A percentile compares a stretch with the other conserved stretches of the same genome.
These are phyloP conservation scores for Albula goreensis DNA, from an alignment of 2,113 vertebrate species.

Conservation along the genomic window DNA sequence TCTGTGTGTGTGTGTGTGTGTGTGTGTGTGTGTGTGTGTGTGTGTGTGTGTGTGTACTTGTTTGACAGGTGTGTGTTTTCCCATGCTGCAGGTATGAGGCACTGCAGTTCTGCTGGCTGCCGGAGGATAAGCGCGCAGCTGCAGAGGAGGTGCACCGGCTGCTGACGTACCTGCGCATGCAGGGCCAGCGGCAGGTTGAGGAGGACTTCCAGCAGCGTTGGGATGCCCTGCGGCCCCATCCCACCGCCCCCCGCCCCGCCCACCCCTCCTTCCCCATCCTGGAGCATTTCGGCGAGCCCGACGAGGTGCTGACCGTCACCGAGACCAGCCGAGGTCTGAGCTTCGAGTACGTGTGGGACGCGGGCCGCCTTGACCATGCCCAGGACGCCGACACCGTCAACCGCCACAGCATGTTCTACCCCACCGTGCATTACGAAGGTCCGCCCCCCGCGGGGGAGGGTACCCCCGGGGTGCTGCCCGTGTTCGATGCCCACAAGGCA, in stretches of 20 bases:
- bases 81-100: constrained; percentile 84
- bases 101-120: constrained; percentile 92
- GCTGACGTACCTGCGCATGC: constrained; percentile 90
- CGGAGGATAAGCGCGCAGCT: constrained; percentile 85
- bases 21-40: neutral
- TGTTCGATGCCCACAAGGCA: constrained; percentile 87
- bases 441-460: constrained; percentile 59
- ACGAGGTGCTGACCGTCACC: constrained; percentile 92
- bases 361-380: constrained; percentile 87
- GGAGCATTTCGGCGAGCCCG: constrained; percentile 89
- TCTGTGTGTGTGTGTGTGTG: neutral
- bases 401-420: constrained; percentile 92
- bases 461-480: constrained; percentile 83
- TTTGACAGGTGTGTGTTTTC: neutral
- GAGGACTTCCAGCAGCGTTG: constrained; percentile 94
- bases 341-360: constrained; percentile 97
- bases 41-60: neutral
- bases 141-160: constrained; percentile 92
- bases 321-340: constrained; percentile 95
- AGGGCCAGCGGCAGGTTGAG: constrained; percentile 88
- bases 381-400: constrained; percentile 78
- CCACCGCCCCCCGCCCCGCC: constrained; percentile 65
- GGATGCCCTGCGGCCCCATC: constrained; percentile 87
- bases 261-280: constrained; percentile 92
- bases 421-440: constrained; percentile 80